Percentiles rank a stretch among this genome's conserved stretches.
Conservation (phyloP, 2,113 vertebrate species). For the Pyxicephalus adspersus region DNA sequence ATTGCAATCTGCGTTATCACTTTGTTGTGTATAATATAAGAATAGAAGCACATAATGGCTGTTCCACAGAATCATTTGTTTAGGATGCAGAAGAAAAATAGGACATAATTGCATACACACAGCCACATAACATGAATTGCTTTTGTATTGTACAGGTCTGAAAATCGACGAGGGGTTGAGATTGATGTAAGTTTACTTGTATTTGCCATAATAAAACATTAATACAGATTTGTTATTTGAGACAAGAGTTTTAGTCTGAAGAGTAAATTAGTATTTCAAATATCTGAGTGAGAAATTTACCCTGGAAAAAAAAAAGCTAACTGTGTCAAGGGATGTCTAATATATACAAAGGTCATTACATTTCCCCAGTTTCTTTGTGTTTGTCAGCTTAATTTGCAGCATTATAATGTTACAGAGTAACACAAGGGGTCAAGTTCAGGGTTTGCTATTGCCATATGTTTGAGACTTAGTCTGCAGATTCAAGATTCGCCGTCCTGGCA, state of each 20-base stretch:
- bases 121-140: conserved; percentile 45
- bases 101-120: conserved; percentile 54
- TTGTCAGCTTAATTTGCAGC: conserved; percentile 20
- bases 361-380: conserved; percentile 19
- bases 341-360: conserved; percentile 23
- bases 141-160: conserved; percentile 42
- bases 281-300: conserved; percentile 29
- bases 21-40: conserved; percentile 53
- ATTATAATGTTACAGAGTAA: conserved; percentile 15
- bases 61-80: conserved; percentile 46
- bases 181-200: conserved; percentile 25
- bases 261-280: conserved; percentile 46
- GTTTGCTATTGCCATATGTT: no score
- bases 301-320: conserved; percentile 20
- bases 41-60: conserved; percentile 46
- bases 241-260: conserved; percentile 28
- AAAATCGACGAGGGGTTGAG: conserved; percentile 26
- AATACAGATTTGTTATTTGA: conserved; percentile 40
- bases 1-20: conserved; percentile 50
- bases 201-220: conserved; percentile 48
- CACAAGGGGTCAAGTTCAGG: no score
- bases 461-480: no score
- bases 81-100: conserved; percentile 54
- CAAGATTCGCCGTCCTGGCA: no score
- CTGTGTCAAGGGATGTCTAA: conserved; percentile 2